A percentile compares a stretch with the other conserved stretches of the same genome.
phyloP scores from a whole-genome alignment of 2,113 vertebrate genomes.

The Archocentrus centrarchus region DNA sequence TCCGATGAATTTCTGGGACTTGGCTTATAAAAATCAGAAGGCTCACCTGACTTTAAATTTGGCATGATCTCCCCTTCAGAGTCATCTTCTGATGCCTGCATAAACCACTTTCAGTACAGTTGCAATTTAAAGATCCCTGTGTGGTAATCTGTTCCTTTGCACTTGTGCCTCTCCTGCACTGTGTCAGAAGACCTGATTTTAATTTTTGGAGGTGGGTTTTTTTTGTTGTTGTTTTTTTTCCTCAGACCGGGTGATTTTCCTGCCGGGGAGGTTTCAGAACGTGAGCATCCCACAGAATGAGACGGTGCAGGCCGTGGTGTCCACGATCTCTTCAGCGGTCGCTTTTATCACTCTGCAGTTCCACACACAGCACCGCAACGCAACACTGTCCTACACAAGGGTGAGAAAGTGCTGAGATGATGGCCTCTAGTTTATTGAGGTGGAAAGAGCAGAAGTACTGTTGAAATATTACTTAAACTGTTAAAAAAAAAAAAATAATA shows the following conservation, averaged over 20 bases:
- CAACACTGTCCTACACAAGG: conserved; percentile 87
- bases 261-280: conserved; percentile 88
- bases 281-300: conserved; percentile 82
- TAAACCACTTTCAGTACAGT: background rate
- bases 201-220: background rate
- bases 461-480: background rate
- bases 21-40: background rate
- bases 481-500: too few species aligned
- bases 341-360: conserved; percentile 89
- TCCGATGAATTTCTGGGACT: background rate
- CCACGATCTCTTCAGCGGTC: conserved; percentile 82
- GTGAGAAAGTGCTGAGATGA: conserved; percentile 71
- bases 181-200: background rate
- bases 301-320: conserved; percentile 85
- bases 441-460: background rate
- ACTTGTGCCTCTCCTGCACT: background rate
- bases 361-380: conserved; percentile 86
- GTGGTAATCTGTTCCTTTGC: background rate
- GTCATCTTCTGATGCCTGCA: background rate
- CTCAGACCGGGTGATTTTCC: conserved; percentile 87
- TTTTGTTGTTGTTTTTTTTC: background rate
- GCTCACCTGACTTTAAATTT: background rate
- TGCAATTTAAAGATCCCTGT: background rate
- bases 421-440: background rate
- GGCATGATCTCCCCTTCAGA: background rate